A percentile compares a stretch with the other conserved stretches of the same genome.
Evolutionary conservation across 1,140 invertebrate species (phyloP).

Genomic region (Penaeus indicus): DNA sequence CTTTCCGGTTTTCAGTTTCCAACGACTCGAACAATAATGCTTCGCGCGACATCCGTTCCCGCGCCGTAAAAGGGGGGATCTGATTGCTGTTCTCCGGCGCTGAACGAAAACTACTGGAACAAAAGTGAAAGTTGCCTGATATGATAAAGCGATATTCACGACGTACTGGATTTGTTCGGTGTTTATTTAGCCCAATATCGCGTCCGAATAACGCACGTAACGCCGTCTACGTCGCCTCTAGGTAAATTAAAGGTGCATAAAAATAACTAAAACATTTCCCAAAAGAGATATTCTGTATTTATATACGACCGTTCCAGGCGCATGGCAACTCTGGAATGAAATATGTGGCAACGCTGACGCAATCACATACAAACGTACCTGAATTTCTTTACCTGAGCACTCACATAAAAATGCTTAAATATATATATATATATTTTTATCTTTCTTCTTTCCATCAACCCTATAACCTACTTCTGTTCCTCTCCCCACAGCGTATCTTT

Average conservation of each 20-base stretch:
- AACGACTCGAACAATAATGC: background rate
- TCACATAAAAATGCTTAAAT: too few species aligned
- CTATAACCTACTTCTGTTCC: too few species aligned
- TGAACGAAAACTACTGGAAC: slow-evolving; percentile 18
- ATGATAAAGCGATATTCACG: slow-evolving; percentile 49
- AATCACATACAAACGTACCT: slow-evolving; percentile 51
- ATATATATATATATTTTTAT: too few species aligned
- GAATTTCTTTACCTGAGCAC: background rate
- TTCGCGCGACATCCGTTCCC: background rate
- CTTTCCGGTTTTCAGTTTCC: slow-evolving; percentile 12
- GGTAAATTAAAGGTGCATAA: too few species aligned
- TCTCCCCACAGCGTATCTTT: too few species aligned
- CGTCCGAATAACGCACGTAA: background rate
- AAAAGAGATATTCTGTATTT: too few species aligned
- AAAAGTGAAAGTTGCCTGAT: slow-evolving; percentile 57
- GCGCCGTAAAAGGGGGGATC: background rate
- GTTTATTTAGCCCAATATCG: slow-evolving; percentile 6
- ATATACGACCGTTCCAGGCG: background rate
- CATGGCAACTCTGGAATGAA: slow-evolving; percentile 40
- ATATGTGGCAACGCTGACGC: slow-evolving; percentile 42
- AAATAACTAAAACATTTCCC: too few species aligned
- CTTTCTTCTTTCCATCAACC: too few species aligned
- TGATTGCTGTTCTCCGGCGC: background rate
- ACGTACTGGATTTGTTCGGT: slow-evolving; percentile 29
- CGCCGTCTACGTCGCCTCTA: too few species aligned